Evolutionary conservation across 2,113 vertebrate species (phyloP), one percentile per base, ranked within the genome.

Genomic region (Mastomys coucha): DNA sequence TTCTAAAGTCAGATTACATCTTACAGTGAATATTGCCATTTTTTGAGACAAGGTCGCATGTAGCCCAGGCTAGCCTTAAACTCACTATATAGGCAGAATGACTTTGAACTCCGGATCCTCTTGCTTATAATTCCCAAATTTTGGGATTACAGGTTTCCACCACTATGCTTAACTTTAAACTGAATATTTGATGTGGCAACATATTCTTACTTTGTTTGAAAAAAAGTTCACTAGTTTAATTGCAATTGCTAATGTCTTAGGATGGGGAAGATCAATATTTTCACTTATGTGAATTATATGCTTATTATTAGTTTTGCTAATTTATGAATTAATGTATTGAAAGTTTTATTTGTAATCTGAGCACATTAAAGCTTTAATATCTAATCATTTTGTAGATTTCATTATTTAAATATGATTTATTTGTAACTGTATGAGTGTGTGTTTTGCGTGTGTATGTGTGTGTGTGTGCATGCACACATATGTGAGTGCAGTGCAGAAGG

Each of bases 291-390:
- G 31, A 89, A 95, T 91, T 92, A 70, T 17, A 0, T 91, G 56
- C 33, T 91, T 69, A 75, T 85, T 67, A 65, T 85, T 45, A 86
- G 28, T 86, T 63, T 82, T 70, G 22, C 33, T 92, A n/a, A 73
- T 86, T 58, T 95, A 73, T 42, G 4, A 92, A 70, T 75, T 94
- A 72, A 70, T 65, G 9, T 82, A 56, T 88, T 86, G 70, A 60
- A 88, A 20, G 31, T 69, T 94, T 95, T 70, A 39, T 94, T 84
- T 60, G 77, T 95, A 72, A 88, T 92, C 84, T 85, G 42, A 78
- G 2, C 0, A 69, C 31, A 60, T 81, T 76, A 51, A 87, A 90
- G 22, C 11, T 78, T 7, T 36, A 36, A 6, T n/a, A 87, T 91
- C 58, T 36, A 87, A 70, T 56, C 5, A 88, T 81, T 92, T 84